phyloP scores from a whole-genome alignment of 2,888 invertebrate species.

The Amorpha juglandis region DNA sequence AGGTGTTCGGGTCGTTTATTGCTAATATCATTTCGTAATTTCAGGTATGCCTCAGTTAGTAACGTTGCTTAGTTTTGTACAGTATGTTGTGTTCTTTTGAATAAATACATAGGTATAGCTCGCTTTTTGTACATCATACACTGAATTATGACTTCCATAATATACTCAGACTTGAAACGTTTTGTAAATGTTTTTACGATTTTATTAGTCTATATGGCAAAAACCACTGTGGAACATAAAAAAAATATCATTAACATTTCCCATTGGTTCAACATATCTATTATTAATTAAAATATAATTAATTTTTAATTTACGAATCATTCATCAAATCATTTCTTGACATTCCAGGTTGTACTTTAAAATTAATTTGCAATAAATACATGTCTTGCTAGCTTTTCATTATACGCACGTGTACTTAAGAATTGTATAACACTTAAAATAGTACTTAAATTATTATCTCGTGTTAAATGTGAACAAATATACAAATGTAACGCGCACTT shows the following conservation, averaged over 20 bases:
- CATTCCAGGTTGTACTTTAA: slow-evolving; percentile 48
- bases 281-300: slow-evolving; percentile 6
- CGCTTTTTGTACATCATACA: slow-evolving; percentile 7
- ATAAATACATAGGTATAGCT: slow-evolving; percentile 2
- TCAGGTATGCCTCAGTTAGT: slow-evolving; percentile 4
- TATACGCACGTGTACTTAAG: slow-evolving; percentile 26
- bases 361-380: slow-evolving; percentile 14
- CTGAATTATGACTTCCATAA: slow-evolving; percentile 7
- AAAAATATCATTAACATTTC: background rate
- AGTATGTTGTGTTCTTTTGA: slow-evolving; percentile 7
- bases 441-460: slow-evolving; percentile 22
- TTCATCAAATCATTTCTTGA: slow-evolving; percentile 29
- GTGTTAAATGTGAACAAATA: slow-evolving; percentile 16
- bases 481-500: slow-evolving; percentile 14
- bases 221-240: background rate
- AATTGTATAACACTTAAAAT: slow-evolving; percentile 18
- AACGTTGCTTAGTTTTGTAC: background rate
- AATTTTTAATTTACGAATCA: slow-evolving; percentile 9
- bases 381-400: slow-evolving; percentile 43
- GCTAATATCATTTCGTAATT: slow-evolving; percentile 39
- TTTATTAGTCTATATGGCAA: background rate
- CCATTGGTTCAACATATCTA: background rate
- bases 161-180: background rate
- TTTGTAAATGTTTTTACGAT: slow-evolving; percentile 14
- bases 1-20: slow-evolving; percentile 50